Base-by-base conservation (phyloP, 2,113 vertebrate species). In the Urocynchramus pylzowi region DNA sequence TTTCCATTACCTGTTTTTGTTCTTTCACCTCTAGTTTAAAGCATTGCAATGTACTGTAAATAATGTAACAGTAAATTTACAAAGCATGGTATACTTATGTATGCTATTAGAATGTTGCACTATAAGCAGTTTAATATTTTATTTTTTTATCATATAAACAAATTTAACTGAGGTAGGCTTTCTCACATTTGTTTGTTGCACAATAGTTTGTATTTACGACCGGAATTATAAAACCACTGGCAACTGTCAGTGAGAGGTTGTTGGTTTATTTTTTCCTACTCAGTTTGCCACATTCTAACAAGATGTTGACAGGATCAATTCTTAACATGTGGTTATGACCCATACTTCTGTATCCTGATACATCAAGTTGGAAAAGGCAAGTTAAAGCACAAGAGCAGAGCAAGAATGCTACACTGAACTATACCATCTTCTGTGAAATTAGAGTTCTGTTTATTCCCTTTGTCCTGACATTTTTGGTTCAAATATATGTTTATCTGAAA, bases 41-140 rank as follows among this genome's bases (percentile, higher is more conserved):
- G 73, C 91, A 64, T 86, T 83, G 84, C 96, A 93, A 23, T 93
- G 87, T 96, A 60, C 85, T 95, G 95, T 96, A 89, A 92, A 96
- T 93, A 87, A 44, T 77, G 64, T 87, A 81, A 78, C 69, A 26
- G 83, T 87, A 56, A 80, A 39, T 75, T 92, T 95, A 96, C 93
- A 57, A 92, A 95, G 98, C 98, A 98, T 97, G 97, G 90, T 87
- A 76, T 94, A 96, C 93, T 93, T 81, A 60, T 2, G 54, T 97
- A 68, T 93, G 93, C 65, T 91, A 93, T 88, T 94, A 83, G 83
- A 97, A 95, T 63, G 80, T 97, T 95, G 96, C 97, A 93, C 96
- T 96, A 96, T 49, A 65, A 91, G 95, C 94, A 90, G 94, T 97
- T 97, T 76, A 90, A 86, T 95, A 89, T 88, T 95, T 96, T 96